phyloP scores from a whole-genome alignment of 2,888 invertebrate species.

The Nemoura dubitans region DNA sequence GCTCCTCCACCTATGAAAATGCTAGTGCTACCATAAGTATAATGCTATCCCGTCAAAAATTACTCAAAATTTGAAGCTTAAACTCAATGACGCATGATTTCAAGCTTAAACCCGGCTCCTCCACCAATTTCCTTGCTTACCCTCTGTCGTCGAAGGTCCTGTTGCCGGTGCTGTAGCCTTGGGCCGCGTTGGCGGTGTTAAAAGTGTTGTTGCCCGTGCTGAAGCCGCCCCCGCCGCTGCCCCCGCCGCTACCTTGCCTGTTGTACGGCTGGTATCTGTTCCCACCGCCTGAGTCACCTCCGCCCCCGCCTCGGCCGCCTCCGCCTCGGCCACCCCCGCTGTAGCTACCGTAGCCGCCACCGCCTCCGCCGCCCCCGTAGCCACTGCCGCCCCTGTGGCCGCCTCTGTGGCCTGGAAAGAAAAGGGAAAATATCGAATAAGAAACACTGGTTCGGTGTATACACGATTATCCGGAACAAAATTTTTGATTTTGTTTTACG shows the following conservation, averaged over 20 bases:
- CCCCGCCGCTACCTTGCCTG: not conserved
- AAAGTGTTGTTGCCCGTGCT: conserved; percentile 27
- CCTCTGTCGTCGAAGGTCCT: conserved; percentile 2
- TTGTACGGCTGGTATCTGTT: not conserved
- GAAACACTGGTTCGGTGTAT: no score
- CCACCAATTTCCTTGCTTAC: not conserved
- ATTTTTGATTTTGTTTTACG: no score
- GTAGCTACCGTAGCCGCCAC: not conserved
- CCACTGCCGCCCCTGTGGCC: not conserved
- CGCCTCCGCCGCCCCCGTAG: not conserved
- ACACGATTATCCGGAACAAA: no score
- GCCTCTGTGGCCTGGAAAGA: not conserved
- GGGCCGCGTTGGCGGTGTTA: conserved; percentile 23
- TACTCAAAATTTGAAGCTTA: no score
- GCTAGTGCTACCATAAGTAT: no score
- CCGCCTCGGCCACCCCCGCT: conserved; percentile 27
- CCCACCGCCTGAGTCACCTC: not conserved
- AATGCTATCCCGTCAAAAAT: no score
- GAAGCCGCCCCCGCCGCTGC: not conserved
- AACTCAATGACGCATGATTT: no score
- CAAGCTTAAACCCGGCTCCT: not conserved
- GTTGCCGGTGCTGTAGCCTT: conserved; percentile 30
- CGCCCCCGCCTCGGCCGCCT: not conserved
- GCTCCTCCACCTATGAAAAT: not conserved
- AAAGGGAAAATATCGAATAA: no score